Evolutionary conservation across 2,888 invertebrate genomes (phyloP).

Genomic region (Pandemis cinnamomeana): DNA sequence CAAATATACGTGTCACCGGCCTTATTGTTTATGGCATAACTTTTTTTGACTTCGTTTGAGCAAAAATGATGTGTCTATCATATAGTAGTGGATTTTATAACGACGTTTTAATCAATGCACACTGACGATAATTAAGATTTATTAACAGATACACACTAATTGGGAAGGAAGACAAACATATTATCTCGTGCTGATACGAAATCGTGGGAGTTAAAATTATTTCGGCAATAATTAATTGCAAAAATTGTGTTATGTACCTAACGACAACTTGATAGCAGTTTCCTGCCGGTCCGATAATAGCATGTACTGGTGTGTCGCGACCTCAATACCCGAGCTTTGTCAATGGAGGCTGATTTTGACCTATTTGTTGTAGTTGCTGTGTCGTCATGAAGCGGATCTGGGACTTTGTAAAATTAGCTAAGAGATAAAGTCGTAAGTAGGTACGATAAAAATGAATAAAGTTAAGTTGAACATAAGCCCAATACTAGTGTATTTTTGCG

Average conservation of each 20-base stretch:
- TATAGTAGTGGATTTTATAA: background rate
- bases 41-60: too few relatives aligned
- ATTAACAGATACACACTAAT: background rate
- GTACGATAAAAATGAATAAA: too few relatives aligned
- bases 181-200: conserved; percentile 55
- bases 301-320: conserved; percentile 71
- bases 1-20: too few relatives aligned
- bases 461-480: too few relatives aligned
- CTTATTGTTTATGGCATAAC: too few relatives aligned
- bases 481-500: too few relatives aligned
- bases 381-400: conserved; percentile 2
- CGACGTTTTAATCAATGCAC: background rate
- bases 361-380: conserved; percentile 54
- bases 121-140: background rate
- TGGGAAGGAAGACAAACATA: conserved; percentile 3
- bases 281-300: conserved; percentile 77
- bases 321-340: conserved; percentile 79
- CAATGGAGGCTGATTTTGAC: conserved; percentile 82
- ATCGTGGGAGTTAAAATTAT: conserved; percentile 76
- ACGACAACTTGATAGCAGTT: conserved; percentile 80
- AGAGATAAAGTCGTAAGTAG: background rate
- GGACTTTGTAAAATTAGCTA: conserved; percentile 3
- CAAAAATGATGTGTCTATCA: too few relatives aligned
- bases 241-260: conserved; percentile 80
- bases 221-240: conserved; percentile 81